phyloP scores from a whole-genome alignment of 2,113 vertebrate genomes.

The Cavia porcellus region DNA sequence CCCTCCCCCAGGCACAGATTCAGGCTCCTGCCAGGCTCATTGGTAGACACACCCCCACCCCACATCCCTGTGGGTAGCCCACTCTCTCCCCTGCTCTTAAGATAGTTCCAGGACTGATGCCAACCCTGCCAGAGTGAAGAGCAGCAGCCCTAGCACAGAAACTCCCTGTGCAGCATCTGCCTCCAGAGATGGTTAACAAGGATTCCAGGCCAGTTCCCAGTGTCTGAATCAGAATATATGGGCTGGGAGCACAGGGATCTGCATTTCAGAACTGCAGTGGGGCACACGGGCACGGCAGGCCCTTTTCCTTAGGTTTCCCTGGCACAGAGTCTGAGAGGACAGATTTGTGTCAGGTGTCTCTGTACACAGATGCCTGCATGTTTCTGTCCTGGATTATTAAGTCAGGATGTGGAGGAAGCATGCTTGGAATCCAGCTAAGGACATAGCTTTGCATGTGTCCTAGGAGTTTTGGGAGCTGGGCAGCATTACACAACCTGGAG shows the following conservation, averaged over 20 bases:
- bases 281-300: neutral
- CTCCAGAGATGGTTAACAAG: neutral
- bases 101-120: neutral
- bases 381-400: neutral
- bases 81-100: neutral
- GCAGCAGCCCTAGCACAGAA: neutral
- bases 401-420: neutral
- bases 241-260: neutral
- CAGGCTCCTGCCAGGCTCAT: neutral
- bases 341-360: neutral
- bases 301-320: neutral
- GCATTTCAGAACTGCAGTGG: no score
- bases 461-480: neutral
- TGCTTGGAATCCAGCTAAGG: neutral
- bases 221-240: neutral
- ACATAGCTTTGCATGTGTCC: neutral
- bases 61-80: neutral
- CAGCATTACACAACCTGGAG: no score
- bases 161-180: neutral
- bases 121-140: neutral
- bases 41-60: no score
- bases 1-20: neutral
- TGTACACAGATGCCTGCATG: neutral
- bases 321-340: neutral
- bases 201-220: neutral